Evolutionary conservation across 2,797 vertebrate genomes (phyloP), one percentile per base, ranked within the genome.

Genomic region (Scolopax bukidnonensis): DNA sequence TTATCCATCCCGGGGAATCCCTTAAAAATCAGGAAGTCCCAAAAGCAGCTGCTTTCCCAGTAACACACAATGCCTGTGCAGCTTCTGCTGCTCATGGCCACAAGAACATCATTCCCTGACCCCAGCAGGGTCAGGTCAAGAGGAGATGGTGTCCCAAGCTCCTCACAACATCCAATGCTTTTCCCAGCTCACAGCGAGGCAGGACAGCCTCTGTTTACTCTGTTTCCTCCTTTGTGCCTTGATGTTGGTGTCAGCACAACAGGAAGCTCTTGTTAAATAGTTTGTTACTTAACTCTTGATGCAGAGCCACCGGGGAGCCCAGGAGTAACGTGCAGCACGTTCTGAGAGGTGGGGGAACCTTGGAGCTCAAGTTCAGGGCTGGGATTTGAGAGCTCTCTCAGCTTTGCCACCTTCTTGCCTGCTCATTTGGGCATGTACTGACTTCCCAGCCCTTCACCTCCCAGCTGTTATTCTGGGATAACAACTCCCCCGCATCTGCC

Each of bases 241-340:
- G 61, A 12, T 14, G 79, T n/a, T 30, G 83, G 76, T 73, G 86
- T 84, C 89, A 73, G 94, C 95, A 95, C 75, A 91, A 89, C 95
- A 97, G 93, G 93, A 97, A 97, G 90, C 91, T 93, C 94, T 68
- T 43, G 91, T 91, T 93, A 59, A 92, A 75, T n/a, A 83, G 64
- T 90, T 91, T 60, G 74, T 89, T 86, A 84, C 94, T 84, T 48
- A 79, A 77, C 60, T 89, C 90, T 87, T 84, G 83, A 50, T 47
- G 80, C 78, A 45, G 79, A 83, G 69, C 33, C 40, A 27, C 43
- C 1, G 9, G 70, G 73, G 89, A 93, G 9, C 47, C 80, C 63
- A 8, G 54, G 79, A 6, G 1, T 30, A 61, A 86, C 8, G 5
- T 14, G 45, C 54, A 27, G 82, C 4, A 4, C 1, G 6, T 21